Percentiles rank a stretch among this genome's conserved stretches.
phyloP scores from a whole-genome alignment of 2,113 vertebrate genomes.

The Petaurus breviceps region DNA sequence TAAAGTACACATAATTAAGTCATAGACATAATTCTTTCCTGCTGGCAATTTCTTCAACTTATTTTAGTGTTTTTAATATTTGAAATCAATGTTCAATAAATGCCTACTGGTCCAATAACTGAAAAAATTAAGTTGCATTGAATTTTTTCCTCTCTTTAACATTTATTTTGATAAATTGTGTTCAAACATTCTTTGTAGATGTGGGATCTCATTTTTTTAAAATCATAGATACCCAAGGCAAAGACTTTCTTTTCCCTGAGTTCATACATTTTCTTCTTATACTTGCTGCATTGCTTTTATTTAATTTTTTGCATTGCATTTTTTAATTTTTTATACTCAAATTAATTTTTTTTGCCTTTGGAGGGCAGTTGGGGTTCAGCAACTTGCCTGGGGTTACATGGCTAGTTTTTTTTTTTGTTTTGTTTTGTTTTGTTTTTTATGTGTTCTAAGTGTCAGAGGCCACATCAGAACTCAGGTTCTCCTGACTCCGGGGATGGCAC shows the following conservation, averaged over 20 bases:
- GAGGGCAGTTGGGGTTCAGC: too few species aligned
- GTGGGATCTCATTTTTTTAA: neutral
- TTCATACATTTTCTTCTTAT: neutral
- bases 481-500: too few species aligned
- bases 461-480: too few species aligned
- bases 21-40: neutral
- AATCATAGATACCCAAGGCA: neutral
- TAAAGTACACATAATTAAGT: neutral
- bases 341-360: too few species aligned
- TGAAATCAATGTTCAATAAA: conserved; percentile 1
- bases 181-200: neutral
- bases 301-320: neutral
- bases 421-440: too few species aligned
- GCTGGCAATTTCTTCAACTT: neutral
- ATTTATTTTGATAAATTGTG: neutral
- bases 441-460: too few species aligned
- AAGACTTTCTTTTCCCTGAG: neutral
- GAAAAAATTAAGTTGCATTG: conserved; percentile 5
- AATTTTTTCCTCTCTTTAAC: neutral
- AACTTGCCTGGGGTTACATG: too few species aligned
- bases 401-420: too few species aligned
- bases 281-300: neutral
- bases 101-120: neutral
- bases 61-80: conserved; percentile 15
- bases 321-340: neutral